Evolutionary conservation across 1,140 invertebrate genomes (phyloP).

Genomic region (Drosophila sproati): DNA sequence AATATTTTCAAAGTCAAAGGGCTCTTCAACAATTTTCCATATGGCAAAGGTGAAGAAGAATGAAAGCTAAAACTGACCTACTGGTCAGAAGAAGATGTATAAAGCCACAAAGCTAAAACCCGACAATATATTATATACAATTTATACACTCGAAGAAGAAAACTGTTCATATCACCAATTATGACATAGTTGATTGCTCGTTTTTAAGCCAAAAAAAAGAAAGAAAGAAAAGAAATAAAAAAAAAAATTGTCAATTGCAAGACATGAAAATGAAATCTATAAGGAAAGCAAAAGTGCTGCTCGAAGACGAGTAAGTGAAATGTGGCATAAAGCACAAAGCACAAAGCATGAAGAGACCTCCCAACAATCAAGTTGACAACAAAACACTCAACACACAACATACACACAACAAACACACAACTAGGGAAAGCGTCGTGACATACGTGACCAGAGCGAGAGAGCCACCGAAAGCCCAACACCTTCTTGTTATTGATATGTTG

Average conservation of each 20-base stretch:
- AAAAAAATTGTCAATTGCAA: slow-evolving; percentile 12
- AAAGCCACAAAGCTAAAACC: no score
- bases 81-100: no score
- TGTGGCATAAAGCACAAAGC: background rate
- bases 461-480: no score
- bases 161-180: background rate
- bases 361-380: background rate
- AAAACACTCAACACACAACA: background rate
- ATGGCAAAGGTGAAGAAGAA: no score
- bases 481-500: no score
- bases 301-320: background rate
- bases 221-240: no score
- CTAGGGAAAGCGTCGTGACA: background rate
- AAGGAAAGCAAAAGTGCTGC: background rate
- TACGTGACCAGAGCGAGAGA: background rate
- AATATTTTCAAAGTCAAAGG: no score
- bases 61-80: no score
- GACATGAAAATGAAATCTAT: slow-evolving; percentile 2
- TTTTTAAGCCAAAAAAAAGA: background rate
- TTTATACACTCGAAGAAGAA: no score
- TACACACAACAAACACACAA: background rate
- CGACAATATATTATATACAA: no score
- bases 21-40: no score
- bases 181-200: background rate
- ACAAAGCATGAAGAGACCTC: no score